These are phyloP conservation scores for Stenchaetothrips biformis DNA, from an alignment of 2,888 invertebrate genomes.

Conservation along the genomic window DNA sequence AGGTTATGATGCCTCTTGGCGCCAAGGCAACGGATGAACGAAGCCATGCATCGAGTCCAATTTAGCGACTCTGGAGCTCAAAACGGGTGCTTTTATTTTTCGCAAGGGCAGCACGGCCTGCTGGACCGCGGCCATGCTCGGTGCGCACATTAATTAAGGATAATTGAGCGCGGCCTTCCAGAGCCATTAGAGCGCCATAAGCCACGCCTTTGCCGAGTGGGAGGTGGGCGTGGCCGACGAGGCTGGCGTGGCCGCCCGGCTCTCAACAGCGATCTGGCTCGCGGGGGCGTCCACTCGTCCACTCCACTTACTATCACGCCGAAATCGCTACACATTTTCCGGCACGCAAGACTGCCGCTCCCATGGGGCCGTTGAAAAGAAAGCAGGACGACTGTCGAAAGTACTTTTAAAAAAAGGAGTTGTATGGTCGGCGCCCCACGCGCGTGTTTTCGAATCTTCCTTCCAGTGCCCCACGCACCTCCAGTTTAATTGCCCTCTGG, in stretches of 20 bases:
- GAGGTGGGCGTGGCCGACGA: neutral
- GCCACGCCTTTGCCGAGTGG: neutral
- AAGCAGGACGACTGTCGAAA: too few relatives aligned
- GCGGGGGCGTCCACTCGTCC: neutral
- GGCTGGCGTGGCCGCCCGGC: neutral
- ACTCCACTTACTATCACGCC: neutral
- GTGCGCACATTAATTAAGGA: too few relatives aligned
- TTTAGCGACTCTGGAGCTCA: too few relatives aligned
- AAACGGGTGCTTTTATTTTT: too few relatives aligned
- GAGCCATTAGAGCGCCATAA: neutral
- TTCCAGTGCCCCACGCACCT: neutral
- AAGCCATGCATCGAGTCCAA: too few relatives aligned
- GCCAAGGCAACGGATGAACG: too few relatives aligned
- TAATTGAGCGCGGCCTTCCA: too few relatives aligned
- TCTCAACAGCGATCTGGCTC: neutral
- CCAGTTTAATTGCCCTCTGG: slow-evolving; percentile 5
- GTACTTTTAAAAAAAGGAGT: too few relatives aligned
- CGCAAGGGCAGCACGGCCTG: neutral
- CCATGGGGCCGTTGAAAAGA: neutral
- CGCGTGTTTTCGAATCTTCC: too few relatives aligned
- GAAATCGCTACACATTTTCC: slow-evolving; percentile 17
- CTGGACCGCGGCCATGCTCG: neutral
- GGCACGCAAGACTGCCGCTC: neutral
- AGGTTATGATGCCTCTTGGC: too few relatives aligned
- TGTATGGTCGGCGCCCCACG: too few relatives aligned